Evolutionary conservation across 2,888 invertebrate genomes (phyloP).

Genomic region (Eubasilissa splendida): DNA sequence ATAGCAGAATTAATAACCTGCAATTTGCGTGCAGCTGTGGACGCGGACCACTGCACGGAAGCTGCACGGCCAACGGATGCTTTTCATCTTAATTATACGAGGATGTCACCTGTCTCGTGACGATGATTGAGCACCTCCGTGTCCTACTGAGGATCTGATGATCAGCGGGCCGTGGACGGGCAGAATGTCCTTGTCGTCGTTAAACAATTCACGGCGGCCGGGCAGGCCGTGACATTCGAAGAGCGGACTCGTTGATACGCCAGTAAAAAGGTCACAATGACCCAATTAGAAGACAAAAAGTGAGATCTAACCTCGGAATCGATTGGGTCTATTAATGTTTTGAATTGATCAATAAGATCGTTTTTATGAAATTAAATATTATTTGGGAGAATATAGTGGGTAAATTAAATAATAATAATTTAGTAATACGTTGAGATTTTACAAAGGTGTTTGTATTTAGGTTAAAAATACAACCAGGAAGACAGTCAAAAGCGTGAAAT

Average conservation of each 20-base stretch:
- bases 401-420: too few species aligned
- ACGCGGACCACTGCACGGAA: background rate
- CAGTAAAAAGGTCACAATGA: conserved; percentile 27
- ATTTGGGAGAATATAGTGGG: too few species aligned
- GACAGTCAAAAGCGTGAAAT: too few species aligned
- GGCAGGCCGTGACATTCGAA: conserved; percentile 21
- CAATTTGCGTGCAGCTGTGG: background rate
- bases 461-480: too few species aligned
- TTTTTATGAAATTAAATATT: too few species aligned
- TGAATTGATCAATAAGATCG: background rate
- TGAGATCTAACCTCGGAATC: conserved; percentile 22
- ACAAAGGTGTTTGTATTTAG: too few species aligned
- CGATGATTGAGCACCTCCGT: background rate
- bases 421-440: too few species aligned
- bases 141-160: conserved; percentile 1
- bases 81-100: conserved; percentile 27
- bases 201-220: conserved; percentile 10
- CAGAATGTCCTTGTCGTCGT: background rate
- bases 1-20: conserved; percentile 7
- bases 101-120: conserved; percentile 22
- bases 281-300: conserved; percentile 18
- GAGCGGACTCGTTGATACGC: background rate
- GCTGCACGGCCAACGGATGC: conserved; percentile 26
- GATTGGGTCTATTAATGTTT: background rate
- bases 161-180: conserved; percentile 7